These are phyloP conservation scores for Nansenia antarctica DNA, from an alignment of 2,113 vertebrate genomes.

Conservation along the genomic window DNA sequence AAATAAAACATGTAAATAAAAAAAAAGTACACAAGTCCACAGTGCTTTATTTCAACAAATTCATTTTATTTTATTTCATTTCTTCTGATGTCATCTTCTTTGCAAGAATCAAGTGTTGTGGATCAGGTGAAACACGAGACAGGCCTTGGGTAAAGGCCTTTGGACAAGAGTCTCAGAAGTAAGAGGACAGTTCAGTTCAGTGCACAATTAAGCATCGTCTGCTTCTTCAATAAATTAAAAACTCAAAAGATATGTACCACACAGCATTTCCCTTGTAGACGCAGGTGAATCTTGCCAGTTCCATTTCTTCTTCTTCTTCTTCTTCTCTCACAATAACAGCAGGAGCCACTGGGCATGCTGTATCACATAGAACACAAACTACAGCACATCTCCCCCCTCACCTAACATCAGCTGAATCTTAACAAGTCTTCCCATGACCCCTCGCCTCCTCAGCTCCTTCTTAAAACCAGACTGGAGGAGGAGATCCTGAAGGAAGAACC, in stretches of 20 bases:
- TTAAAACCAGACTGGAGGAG: not conserved
- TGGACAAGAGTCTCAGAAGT: conserved; percentile 8
- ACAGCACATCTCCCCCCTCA: not conserved
- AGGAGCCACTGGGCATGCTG: conserved; percentile 44
- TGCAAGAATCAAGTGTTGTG: conserved; percentile 58
- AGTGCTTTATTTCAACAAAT: conserved; percentile 39
- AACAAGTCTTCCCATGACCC: too few species aligned
- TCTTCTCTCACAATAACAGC: conserved; percentile 4
- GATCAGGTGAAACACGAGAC: conserved; percentile 49
- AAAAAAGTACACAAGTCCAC: not conserved
- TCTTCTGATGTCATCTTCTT: conserved; percentile 41
- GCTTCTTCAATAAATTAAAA: conserved; percentile 74
- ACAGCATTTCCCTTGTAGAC: conserved; percentile 32
- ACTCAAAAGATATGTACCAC: conserved; percentile 43
- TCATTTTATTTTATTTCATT: conserved; percentile 54
- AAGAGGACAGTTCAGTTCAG: conserved; percentile 52
- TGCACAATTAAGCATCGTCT: conserved; percentile 57
- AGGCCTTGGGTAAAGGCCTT: not conserved
- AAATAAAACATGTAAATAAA: conserved; percentile 62
- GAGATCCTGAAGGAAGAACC: too few species aligned
- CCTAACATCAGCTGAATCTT: too few species aligned
- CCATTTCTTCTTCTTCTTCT: too few species aligned
- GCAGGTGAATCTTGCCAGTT: not conserved
- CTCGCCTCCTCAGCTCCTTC: not conserved
- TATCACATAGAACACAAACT: conserved; percentile 24